These are phyloP conservation scores for Rhamphomyia laevipes DNA, from an alignment of 2,888 invertebrate genomes.

Conservation along the genomic window DNA sequence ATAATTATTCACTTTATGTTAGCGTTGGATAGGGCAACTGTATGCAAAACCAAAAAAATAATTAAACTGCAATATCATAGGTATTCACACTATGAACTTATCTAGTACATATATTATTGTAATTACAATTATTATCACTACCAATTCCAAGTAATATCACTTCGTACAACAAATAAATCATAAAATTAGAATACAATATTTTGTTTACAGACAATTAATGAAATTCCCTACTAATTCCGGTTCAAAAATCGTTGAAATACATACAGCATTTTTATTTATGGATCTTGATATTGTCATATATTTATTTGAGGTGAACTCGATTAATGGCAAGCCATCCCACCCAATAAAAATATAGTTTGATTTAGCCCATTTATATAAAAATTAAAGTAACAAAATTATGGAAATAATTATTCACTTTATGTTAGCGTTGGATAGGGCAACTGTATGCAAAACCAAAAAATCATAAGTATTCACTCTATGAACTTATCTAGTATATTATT, in stretches of 20 bases:
- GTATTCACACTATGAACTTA: background rate
- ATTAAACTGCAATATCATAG: background rate
- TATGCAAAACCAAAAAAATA: background rate
- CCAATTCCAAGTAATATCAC: slow-evolving; percentile 26
- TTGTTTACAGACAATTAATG: too few relatives aligned
- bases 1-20: background rate
- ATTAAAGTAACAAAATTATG: background rate
- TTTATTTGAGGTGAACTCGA: slow-evolving; percentile 8
- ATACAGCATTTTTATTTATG: background rate
- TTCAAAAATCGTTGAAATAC: too few relatives aligned
- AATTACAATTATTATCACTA: slow-evolving; percentile 27
- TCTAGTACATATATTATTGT: slow-evolving; percentile 11
- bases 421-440: background rate
- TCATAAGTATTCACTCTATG: background rate
- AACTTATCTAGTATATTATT: slow-evolving; percentile 9
- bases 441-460: background rate
- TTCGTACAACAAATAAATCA: too few relatives aligned
- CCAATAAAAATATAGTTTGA: slow-evolving; percentile 9
- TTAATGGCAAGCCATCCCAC: slow-evolving; percentile 14
- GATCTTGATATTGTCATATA: background rate
- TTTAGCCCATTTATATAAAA: slow-evolving; percentile 1
- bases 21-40: background rate
- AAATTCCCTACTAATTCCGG: too few relatives aligned
- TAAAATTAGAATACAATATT: background rate
- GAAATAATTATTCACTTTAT: background rate